Evolutionary conservation across 2,113 vertebrate genomes (phyloP), one percentile per base, ranked within the genome.

Genomic region (Ceyx cyanopectus): DNA sequence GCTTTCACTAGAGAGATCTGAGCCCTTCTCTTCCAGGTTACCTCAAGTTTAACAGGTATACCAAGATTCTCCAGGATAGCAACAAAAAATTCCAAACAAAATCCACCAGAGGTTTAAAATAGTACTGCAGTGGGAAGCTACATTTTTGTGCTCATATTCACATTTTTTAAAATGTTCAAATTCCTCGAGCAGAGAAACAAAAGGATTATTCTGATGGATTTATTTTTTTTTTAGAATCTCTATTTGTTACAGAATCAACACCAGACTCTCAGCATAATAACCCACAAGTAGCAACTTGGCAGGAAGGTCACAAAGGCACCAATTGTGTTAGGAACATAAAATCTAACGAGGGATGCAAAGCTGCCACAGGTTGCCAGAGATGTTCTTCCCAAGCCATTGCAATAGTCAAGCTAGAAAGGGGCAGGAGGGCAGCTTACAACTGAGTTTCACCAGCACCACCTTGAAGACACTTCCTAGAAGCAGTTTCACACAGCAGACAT

Each of bases 91-190:
- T 62, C 24, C 22, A 69, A 85, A 82, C 29, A 57, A 73, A 74
- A 82, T 53, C 60, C 67, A 85, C 41, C 76, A 61, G 14, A 66
- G n/a, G 67, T 50, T 91, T 92, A 68, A 92, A 82, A 90, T 69
- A 94, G 58, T 40, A 29, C 14, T 46, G 32, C 18, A 65, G 41
- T 41, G 76, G 62, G 79, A 90, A 73, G 51, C 56, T 63, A 63
- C 32, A 74, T 75, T 84, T 84, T 86, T 89, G 43, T 58, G 61
- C 56, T 72, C 8, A 13, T 73, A 89, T 85, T 60, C 45, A 48
- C 51, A 45, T 85, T 37, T 37, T 37, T 37, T 37, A 37, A 37
- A 37, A 37, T 11, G 37, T 10, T 37, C 37, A 37, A 37, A 37
- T 37, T 37, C 37, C 37, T 37, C 37, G 10, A 37, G 37, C 37